Conservation (phyloP, 2,888 invertebrate species). For the Arge pagana region DNA sequence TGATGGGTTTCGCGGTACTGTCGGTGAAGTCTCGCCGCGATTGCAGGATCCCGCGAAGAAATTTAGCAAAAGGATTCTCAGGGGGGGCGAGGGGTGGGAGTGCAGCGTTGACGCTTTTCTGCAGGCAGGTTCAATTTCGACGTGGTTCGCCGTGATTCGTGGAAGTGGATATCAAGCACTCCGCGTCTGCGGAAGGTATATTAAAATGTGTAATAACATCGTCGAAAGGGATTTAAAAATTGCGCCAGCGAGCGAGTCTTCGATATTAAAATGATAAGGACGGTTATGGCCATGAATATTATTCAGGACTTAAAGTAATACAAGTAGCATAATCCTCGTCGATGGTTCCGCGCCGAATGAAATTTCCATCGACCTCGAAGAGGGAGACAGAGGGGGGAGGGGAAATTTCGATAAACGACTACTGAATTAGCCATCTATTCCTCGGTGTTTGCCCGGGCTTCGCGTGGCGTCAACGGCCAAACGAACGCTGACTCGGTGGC, state of each 20-base stretch:
- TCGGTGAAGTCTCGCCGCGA: no score
- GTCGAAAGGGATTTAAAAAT: conserved; percentile 13
- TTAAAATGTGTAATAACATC: conserved; percentile 16
- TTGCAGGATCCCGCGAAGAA: no score
- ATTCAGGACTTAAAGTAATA: conserved; percentile 52
- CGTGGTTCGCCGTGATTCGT: no score
- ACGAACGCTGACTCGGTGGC: no score
- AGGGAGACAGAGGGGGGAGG: neutral
- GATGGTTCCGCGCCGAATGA: conserved; percentile 51
- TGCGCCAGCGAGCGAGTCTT: conserved; percentile 25
- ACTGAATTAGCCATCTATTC: no score
- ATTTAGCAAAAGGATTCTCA: no score
- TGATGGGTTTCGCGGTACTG: no score
- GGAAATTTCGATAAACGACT: conserved; percentile 8
- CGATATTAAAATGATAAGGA: conserved; percentile 53
- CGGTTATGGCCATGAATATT: conserved; percentile 52
- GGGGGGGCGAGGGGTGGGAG: no score
- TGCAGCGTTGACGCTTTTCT: no score
- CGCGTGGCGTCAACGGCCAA: no score
- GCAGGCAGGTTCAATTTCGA: no score
- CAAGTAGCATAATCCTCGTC: conserved; percentile 56
- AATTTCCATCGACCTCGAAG: conserved; percentile 33
- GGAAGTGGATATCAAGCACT: conserved; percentile 8
- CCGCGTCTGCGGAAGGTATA: neutral
- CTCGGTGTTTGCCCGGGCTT: no score